phyloP scores from a whole-genome alignment of 2,113 vertebrate genomes.

The Synodontis membranacea region DNA sequence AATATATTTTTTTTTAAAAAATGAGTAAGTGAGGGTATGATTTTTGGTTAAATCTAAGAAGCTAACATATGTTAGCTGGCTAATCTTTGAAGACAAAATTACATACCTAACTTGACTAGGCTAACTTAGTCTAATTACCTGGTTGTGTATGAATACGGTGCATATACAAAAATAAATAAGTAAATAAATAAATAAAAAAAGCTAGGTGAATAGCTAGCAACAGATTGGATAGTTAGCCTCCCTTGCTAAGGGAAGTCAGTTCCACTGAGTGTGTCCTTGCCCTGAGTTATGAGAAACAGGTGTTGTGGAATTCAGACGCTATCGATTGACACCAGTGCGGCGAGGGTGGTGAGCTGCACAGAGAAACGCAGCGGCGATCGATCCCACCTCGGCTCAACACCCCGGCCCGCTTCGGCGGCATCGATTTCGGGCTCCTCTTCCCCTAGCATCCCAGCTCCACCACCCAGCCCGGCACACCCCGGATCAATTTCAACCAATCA shows the following conservation, averaged over 20 bases:
- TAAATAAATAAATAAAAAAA: not conserved
- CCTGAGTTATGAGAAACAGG: conserved; percentile 40
- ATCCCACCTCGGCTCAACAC: conserved; percentile 48
- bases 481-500: conserved; percentile 71
- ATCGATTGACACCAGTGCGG: conserved; percentile 51
- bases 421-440: conserved; percentile 52
- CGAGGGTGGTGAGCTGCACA: conserved; percentile 45
- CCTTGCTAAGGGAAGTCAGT: not conserved
- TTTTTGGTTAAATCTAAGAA: not conserved
- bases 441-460: conserved; percentile 39
- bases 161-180: not conserved
- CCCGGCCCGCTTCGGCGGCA: conserved; percentile 45
- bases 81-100: not conserved
- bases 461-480: conserved; percentile 62
- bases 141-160: not conserved
- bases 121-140: not conserved
- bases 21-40: not conserved
- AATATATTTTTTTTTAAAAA: too few species aligned
- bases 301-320: conserved; percentile 48
- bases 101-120: not conserved
- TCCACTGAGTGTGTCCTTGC: conserved; percentile 38
- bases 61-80: not conserved
- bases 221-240: not conserved
- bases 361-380: conserved; percentile 44
- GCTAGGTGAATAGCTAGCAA: not conserved